Evolutionary conservation across 2,113 vertebrate genomes (phyloP).

Genomic region (Pitta sordida): DNA sequence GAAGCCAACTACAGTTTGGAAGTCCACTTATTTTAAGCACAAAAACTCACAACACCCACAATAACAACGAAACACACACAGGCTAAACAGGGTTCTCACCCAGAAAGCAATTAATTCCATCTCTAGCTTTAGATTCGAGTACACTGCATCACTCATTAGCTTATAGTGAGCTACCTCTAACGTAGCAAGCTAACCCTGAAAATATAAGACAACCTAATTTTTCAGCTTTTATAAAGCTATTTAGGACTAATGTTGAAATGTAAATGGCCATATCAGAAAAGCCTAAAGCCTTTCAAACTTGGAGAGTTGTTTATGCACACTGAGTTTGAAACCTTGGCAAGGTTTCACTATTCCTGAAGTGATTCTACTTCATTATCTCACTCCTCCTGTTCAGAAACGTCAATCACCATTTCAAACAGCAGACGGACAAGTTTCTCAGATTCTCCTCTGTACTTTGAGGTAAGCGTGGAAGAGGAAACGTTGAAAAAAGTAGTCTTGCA

Average conservation of each 20-base stretch:
- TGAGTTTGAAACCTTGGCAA: background rate
- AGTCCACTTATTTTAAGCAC: background rate
- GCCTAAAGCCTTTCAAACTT: background rate
- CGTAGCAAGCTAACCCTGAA: background rate
- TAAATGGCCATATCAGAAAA: background rate
- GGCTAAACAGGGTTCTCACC: background rate
- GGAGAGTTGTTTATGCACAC: background rate
- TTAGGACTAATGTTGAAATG: background rate
- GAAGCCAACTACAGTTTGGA: background rate
- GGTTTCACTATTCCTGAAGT: background rate
- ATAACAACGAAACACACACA: background rate
- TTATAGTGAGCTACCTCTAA: background rate
- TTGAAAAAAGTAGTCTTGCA: slow-evolving; percentile 99
- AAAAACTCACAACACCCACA: background rate
- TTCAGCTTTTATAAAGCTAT: background rate
- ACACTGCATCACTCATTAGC: background rate
- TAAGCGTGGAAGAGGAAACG: slow-evolving; percentile 94
- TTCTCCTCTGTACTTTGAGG: slow-evolving; percentile 97
- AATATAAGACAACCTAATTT: background rate
- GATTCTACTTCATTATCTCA: background rate
- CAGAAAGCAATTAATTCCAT: background rate
- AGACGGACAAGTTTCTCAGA: slow-evolving; percentile 97
- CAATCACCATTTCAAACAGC: slow-evolving; percentile 94
- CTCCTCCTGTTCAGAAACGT: background rate
- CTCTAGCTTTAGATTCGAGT: background rate